Evolutionary conservation across 1,140 invertebrate species (phyloP).

Genomic region (Anthonomus grandis): DNA sequence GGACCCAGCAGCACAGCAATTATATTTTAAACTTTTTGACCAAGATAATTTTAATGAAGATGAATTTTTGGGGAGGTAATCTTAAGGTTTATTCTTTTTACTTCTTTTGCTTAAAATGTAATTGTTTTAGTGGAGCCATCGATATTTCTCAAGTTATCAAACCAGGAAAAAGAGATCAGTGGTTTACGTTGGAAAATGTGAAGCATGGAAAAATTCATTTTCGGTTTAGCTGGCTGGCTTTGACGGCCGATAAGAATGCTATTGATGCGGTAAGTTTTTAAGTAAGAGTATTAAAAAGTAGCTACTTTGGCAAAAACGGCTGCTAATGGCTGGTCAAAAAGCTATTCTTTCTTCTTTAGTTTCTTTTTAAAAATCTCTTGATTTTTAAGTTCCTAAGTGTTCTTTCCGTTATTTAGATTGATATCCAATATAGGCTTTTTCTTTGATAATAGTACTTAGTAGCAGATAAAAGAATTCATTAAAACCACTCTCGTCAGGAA

Average conservation of each 20-base stretch:
- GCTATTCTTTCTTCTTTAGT: no score
- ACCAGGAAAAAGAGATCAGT: constrained; percentile 69
- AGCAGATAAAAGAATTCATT: no score
- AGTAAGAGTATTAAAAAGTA: no score
- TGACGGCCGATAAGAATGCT: constrained; percentile 65
- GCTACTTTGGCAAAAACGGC: no score
- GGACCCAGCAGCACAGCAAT: constrained; percentile 34
- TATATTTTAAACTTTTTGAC: constrained; percentile 61
- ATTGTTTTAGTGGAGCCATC: constrained; percentile 49
- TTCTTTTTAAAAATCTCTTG: no score
- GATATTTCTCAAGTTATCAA: constrained; percentile 64
- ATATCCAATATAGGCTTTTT: no score
- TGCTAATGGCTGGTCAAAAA: no score
- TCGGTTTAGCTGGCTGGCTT: constrained; percentile 78
- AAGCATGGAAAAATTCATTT: constrained; percentile 88
- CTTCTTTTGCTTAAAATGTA: neutral
- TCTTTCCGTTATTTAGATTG: no score
- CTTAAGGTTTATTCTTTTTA: constrained; percentile 3
- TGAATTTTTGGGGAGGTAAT: constrained; percentile 78
- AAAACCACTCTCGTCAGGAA: no score
- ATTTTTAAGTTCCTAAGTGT: no score
- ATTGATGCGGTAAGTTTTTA: constrained; percentile 57
- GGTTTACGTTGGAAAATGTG: constrained; percentile 86
- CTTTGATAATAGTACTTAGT: no score
- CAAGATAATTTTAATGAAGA: constrained; percentile 74